Conservation (phyloP, 1,140 invertebrate species). For the Atta colombica region DNA sequence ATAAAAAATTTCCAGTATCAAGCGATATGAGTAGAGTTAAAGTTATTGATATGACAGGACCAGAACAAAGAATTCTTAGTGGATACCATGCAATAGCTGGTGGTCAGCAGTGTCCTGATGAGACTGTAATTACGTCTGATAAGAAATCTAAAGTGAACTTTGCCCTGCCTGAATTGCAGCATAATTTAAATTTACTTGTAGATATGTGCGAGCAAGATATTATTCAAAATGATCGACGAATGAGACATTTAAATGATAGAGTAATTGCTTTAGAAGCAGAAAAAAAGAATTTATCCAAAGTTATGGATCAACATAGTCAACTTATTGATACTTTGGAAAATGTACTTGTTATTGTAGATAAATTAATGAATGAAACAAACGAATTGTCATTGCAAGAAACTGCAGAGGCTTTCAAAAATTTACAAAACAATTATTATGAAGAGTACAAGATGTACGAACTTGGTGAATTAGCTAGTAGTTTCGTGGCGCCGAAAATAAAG, state of each 20-base stretch:
- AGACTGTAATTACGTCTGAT: slow-evolving; percentile 85
- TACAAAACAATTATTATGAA: slow-evolving; percentile 89
- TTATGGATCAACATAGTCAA: slow-evolving; percentile 91
- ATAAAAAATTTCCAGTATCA: slow-evolving; percentile 84
- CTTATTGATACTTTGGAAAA: slow-evolving; percentile 92
- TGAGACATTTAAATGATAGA: slow-evolving; percentile 92
- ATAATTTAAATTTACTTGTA: slow-evolving; percentile 97
- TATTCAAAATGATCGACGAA: slow-evolving; percentile 94
- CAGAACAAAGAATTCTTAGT: slow-evolving; percentile 96
- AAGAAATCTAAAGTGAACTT: slow-evolving; percentile 89
- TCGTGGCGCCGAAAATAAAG: slow-evolving; percentile 90
- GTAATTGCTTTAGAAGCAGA: slow-evolving; percentile 94
- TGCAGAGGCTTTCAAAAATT: slow-evolving; percentile 90
- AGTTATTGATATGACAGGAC: slow-evolving; percentile 99
- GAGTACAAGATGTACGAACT: slow-evolving; percentile 90
- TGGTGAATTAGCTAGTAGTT: slow-evolving; percentile 89
- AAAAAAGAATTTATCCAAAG: slow-evolving; percentile 90
- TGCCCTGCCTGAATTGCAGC: slow-evolving; percentile 94
- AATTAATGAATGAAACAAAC: slow-evolving; percentile 88
- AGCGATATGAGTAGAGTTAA: slow-evolving; percentile 94
- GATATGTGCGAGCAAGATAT: slow-evolving; percentile 98
- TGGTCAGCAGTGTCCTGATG: slow-evolving; percentile 88
- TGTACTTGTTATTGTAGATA: slow-evolving; percentile 91
- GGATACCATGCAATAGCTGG: slow-evolving; percentile 96
- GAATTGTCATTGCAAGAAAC: slow-evolving; percentile 91